Percentiles rank a stretch among this genome's conserved stretches.
Evolutionary conservation across 2,113 vertebrate genomes (phyloP).

Genomic region (Lagopus muta): DNA sequence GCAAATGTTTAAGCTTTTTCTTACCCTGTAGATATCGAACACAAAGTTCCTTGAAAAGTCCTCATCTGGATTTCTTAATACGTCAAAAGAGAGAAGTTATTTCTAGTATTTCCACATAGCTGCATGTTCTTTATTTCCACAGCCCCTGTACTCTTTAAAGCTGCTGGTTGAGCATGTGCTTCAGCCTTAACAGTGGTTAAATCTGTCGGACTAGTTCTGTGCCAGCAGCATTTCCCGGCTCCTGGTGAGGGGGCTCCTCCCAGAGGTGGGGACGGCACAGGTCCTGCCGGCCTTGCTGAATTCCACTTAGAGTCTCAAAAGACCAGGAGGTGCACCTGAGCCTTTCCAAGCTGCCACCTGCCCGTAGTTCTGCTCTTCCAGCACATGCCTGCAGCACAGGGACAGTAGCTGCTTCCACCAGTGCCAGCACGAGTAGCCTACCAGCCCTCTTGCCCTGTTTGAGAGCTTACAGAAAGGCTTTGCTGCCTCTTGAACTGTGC

Average conservation of each 20-base stretch:
- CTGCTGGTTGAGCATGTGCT: not conserved
- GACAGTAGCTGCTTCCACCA: not conserved
- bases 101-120: not conserved
- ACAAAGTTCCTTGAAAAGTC: not conserved
- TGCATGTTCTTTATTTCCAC: not conserved
- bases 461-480: not conserved
- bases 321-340: not conserved
- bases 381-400: not conserved
- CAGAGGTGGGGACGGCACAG: not conserved
- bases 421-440: not conserved
- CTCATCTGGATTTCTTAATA: not conserved
- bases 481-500: not conserved
- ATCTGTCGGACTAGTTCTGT: not conserved
- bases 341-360: accelerated
- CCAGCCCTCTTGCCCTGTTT: not conserved
- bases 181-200: not conserved
- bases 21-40: not conserved
- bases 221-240: not conserved
- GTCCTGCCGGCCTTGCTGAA: accelerated
- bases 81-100: not conserved
- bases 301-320: not conserved
- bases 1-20: not conserved
- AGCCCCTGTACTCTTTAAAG: not conserved
- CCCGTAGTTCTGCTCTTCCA: not conserved
- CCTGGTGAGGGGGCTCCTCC: not conserved